Evolutionary conservation across 2,888 invertebrate species (phyloP), one percentile per base, ranked within the genome.

Genomic region (Eristalis pertinax): DNA sequence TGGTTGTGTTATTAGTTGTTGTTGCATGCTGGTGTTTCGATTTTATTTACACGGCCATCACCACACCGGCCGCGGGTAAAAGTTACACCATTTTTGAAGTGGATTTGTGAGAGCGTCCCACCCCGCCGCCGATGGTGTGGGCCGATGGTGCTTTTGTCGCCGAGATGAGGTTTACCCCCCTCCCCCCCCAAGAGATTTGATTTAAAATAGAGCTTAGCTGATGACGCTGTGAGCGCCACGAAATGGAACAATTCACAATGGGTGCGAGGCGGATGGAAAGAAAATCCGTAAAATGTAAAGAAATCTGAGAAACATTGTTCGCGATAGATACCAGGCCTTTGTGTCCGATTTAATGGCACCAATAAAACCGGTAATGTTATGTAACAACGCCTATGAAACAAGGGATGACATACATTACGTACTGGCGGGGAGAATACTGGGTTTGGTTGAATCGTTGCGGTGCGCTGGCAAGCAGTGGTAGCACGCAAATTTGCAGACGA

Each of bases 341-440:
- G 62, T 73, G 43, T 80, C 74, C 74, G 75, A 75, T 69, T 70
- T 75, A 68, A 29, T 72, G 35, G 63, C 35, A 74, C 77, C 81
- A 85, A 81, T 77, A 38, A 82, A 77, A 82, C 77, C 56, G 73
- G 76, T 68, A 58, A 24, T 56, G 74, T 85, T 85, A 77, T 77
- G 82, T 72, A 85, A 85, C 60, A 60, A 58, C 67, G 64, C 22
- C 77, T 24, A 38, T 32, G 73, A 69, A 82, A 84, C 82, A 82
- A 77, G 65, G 73, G 58, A 78, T 29, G 50, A 50, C 50, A 50
- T 50, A 50, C 50, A 50, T 50, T 8, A 8, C 5, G 50, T 19
- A 19, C 50, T 8, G 5, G 19, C 19, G 19, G 19, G 50, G 50
- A 8, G 50, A 19, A 19, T 19, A 50, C 8, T 19, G 50, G 50